These are phyloP conservation scores for Habropoda laboriosa DNA, from an alignment of 1,140 invertebrate species.

Conservation along the genomic window DNA sequence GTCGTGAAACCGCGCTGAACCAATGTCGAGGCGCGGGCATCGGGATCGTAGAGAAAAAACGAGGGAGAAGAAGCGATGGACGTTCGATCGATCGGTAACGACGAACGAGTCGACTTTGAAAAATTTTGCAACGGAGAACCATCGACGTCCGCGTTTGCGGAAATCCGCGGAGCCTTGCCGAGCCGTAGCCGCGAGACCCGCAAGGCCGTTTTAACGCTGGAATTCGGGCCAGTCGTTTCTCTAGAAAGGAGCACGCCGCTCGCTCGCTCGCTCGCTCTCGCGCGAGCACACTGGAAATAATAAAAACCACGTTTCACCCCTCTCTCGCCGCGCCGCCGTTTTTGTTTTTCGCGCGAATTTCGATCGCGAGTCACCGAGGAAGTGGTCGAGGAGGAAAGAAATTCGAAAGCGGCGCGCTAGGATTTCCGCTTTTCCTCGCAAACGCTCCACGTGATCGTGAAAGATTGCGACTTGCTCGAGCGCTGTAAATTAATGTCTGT, in stretches of 20 bases:
- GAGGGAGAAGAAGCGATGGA: too few species aligned
- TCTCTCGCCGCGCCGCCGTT: neutral
- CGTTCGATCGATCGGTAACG: neutral
- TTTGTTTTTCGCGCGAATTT: slow-evolving; percentile 46
- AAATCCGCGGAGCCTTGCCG: slow-evolving; percentile 62
- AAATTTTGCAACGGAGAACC: slow-evolving; percentile 10
- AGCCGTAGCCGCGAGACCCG: slow-evolving; percentile 65
- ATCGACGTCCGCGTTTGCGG: slow-evolving; percentile 48
- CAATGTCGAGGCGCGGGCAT: too few species aligned
- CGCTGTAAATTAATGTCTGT: too few species aligned
- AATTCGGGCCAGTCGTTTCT: slow-evolving; percentile 72
- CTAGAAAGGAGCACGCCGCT: slow-evolving; percentile 71
- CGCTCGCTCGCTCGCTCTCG: slow-evolving; percentile 52
- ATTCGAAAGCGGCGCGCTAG: neutral
- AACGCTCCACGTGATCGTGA: too few species aligned
- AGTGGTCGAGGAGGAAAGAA: neutral
- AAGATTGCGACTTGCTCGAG: too few species aligned
- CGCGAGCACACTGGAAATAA: slow-evolving; percentile 28
- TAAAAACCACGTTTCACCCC: slow-evolving; percentile 27
- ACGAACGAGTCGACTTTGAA: slow-evolving; percentile 6
- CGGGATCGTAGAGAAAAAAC: neutral
- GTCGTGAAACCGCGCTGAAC: too few species aligned
- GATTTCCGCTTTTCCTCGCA: neutral
- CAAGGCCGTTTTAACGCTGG: slow-evolving; percentile 69
- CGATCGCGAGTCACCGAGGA: neutral